Base-by-base conservation (phyloP, 2,888 invertebrate genomes). In the Melangyna quadrimaculata region DNA sequence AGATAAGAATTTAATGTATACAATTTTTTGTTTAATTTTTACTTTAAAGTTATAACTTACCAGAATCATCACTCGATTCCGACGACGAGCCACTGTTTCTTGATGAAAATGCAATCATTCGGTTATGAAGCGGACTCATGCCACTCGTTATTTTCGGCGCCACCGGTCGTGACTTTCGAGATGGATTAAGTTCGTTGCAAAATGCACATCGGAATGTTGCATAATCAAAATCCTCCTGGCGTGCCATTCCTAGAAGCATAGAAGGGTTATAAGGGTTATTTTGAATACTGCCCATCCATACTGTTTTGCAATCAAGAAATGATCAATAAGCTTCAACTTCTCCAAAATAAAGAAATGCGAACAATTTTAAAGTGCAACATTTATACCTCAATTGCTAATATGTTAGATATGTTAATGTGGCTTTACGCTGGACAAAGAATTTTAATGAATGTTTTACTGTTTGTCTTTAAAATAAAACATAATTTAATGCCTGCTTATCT, bases 191-290 rank as follows among this genome's bases (percentile, higher is more conserved):
- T 37, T 94, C 93, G 78, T 95, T 95, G 92, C 99, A 99, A 92
- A 98, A 98, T 88, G 97, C 97, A 92, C 99, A 99, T 67, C 95
- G 94, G 92, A 97, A 99, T 57, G 97, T 96, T 86, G 95, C 93
- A 90, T 94, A 96, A 83, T 96, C 95, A 88, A 94, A 95, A 89
- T 95, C 95, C 88, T 95, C 95, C 63, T 93, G 93, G 88, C 95
- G 93, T 77, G 95, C 94, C 95, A 95, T 95, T 65, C 95, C 95
- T 95, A 71, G 69, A 89, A 82, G 0, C 1, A 51, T 14, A 27
- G 14, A 27, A 0, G 3, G 3, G 10, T n/a, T 14, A n/a, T n/a
- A n/a, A n/a, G n/a, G n/a, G n/a, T n/a, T n/a, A n/a, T n/a, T n/a
- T n/a, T n/a, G n/a, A n/a, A n/a, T n/a, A n/a, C n/a, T n/a, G n/a